Evolutionary conservation across 2,113 vertebrate species (phyloP), one percentile per base, ranked within the genome.

Genomic region (Trematomus loennbergii): DNA sequence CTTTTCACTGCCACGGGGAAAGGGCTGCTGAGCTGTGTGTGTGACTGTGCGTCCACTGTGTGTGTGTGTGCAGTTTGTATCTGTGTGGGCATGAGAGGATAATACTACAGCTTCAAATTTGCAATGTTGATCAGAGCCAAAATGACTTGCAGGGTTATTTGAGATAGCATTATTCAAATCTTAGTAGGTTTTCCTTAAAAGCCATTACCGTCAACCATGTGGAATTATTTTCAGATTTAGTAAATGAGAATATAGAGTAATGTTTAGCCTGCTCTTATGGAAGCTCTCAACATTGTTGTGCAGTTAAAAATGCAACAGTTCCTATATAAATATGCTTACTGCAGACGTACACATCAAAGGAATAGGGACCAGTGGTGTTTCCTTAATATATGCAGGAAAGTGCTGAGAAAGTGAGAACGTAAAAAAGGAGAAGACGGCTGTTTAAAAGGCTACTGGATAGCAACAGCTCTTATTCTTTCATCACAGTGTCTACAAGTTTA

Each of bases 1-100:
- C 79, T 87, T 89, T 89, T 79, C 88, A 83, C 73, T 90, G 75
- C 70, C 53, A 15, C 15, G 48, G 40, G 22, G 55, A 10, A 17
- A 7, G 53, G 71, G 55, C 15, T 72, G 45, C 50, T 43, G 50
- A 58, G 40, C 9, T 46, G 52, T 69, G 67, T n/a, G 69, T 55
- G 79, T 33, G 18, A 40, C 36, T 68, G 67, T 67, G 68, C 48
- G 45, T 48, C 45, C 45, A 33, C 36, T 72, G 25, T 29, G 29
- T 45, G 54, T 60, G 18, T 68, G 57, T 67, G 61, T 74, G 59
- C 15, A 45, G n/a, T 62, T 9, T 53, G 61, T 69, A 43, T 40
- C 12, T 45, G 45, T 74, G 58, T 79, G 57, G 33, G 65, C 53
- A 53, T 57, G 36, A 48, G 36, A 13, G n/a, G 9, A 70, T 49